Conservation (phyloP, 2,888 invertebrate species). For the Amaurobius ferox region DNA sequence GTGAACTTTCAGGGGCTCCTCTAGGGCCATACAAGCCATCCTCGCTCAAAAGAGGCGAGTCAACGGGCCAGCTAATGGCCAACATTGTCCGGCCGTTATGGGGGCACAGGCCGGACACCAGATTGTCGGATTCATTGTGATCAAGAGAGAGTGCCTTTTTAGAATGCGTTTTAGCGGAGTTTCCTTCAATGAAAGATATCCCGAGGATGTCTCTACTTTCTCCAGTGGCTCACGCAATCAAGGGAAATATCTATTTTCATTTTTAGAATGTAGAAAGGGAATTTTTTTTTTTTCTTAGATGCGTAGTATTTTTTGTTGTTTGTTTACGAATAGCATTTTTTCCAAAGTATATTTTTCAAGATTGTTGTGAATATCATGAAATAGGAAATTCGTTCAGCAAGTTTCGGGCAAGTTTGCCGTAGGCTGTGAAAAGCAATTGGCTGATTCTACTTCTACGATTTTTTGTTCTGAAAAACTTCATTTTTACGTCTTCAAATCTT, state of each 20-base stretch:
- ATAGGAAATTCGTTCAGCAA: too few relatives aligned
- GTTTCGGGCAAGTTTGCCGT: too few relatives aligned
- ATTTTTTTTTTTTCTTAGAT: too few relatives aligned
- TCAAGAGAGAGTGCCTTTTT: not conserved
- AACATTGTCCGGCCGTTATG: constrained; percentile 46
- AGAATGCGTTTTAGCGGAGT: not conserved
- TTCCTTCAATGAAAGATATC: not conserved
- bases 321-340: not conserved
- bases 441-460: too few relatives aligned
- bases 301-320: not conserved
- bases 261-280: not conserved
- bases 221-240: not conserved
- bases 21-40: too few relatives aligned
- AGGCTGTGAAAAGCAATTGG: too few relatives aligned
- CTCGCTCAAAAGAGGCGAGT: constrained; percentile 8
- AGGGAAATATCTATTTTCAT: not conserved
- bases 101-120: constrained; percentile 39
- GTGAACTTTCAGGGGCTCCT: not conserved
- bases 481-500: too few relatives aligned
- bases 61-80: constrained; percentile 51
- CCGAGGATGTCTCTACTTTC: not conserved
- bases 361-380: too few relatives aligned
- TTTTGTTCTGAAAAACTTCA: too few relatives aligned
- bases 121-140: constrained; percentile 58
- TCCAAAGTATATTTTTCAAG: too few relatives aligned